A percentile compares a stretch with the other conserved stretches of the same genome.
Evolutionary conservation across 2,113 vertebrate genomes (phyloP).

Genomic region (Urocolius indicus): DNA sequence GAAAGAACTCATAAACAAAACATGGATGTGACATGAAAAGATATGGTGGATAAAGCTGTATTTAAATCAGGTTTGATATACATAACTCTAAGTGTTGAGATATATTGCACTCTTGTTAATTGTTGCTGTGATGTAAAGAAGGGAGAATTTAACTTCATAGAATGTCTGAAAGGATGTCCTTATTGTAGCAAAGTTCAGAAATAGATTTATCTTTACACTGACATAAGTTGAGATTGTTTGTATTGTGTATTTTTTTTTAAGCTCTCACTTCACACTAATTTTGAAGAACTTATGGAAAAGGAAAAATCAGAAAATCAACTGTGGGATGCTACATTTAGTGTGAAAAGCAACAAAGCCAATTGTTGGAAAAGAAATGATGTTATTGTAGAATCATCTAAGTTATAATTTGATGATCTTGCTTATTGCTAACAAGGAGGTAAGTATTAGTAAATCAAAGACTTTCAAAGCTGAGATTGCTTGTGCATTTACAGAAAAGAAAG

Average conservation of each 20-base stretch:
- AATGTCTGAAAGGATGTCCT: neutral
- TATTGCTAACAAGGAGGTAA: neutral
- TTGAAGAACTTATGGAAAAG: neutral
- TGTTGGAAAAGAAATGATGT: neutral
- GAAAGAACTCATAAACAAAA: neutral
- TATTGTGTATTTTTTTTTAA: neutral
- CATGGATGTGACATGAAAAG: neutral
- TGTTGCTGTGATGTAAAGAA: neutral
- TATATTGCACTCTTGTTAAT: fast-evolving
- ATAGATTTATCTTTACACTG: neutral
- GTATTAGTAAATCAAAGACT: neutral
- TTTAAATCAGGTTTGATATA: neutral
- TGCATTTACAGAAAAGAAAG: neutral
- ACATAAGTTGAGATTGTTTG: neutral
- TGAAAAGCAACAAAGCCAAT: neutral
- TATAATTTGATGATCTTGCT: neutral
- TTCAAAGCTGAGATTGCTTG: neutral
- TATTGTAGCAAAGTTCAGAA: neutral
- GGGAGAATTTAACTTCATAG: neutral
- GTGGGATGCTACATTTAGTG: neutral
- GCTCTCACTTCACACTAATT: fast-evolving
- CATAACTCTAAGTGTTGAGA: neutral
- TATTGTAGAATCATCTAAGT: neutral
- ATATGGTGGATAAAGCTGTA: neutral
- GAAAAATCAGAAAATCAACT: neutral